These are phyloP conservation scores for Brachionus paranguensis DNA, from an alignment of 1,140 invertebrate species.

Conservation along the genomic window DNA sequence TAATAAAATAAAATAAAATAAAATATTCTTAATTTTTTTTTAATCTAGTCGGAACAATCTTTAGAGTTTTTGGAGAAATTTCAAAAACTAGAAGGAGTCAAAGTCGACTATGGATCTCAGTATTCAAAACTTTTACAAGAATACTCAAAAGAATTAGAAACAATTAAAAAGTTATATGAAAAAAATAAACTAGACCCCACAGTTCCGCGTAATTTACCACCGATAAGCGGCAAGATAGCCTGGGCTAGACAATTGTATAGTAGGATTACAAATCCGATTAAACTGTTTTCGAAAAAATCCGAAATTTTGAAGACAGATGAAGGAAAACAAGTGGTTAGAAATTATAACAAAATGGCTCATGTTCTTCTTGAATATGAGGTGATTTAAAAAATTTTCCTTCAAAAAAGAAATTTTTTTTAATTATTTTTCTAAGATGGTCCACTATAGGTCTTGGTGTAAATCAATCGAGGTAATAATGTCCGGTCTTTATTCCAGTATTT, in stretches of 20 bases:
- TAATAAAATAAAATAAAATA: background rate
- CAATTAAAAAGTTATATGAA: conserved; percentile 62
- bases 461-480: conserved; percentile 52
- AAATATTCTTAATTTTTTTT: conserved; percentile 36
- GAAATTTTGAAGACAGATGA: conserved; percentile 56
- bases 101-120: conserved; percentile 63
- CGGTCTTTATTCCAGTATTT: conserved; percentile 51
- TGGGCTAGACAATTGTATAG: conserved; percentile 58
- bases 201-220: conserved; percentile 55
- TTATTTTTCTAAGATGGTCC: conserved; percentile 48
- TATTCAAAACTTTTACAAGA: conserved; percentile 73
- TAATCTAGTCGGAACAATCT: conserved; percentile 52
- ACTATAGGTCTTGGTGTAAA: conserved; percentile 53
- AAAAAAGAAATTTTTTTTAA: background rate
- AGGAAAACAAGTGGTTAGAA: conserved; percentile 57
- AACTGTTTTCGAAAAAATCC: conserved; percentile 58
- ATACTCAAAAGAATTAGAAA: conserved; percentile 76
- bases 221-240: conserved; percentile 55
- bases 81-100: conserved; percentile 50
- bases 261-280: conserved; percentile 58
- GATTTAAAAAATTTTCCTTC: background rate
- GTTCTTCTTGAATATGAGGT: conserved; percentile 57
- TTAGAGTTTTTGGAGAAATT: conserved; percentile 54
- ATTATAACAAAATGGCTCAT: conserved; percentile 64
- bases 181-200: conserved; percentile 54